Percentiles rank a stretch among this genome's conserved stretches.
Conservation (phyloP, 2,113 vertebrate species). For the Stomatorhinus ivindoensis region DNA sequence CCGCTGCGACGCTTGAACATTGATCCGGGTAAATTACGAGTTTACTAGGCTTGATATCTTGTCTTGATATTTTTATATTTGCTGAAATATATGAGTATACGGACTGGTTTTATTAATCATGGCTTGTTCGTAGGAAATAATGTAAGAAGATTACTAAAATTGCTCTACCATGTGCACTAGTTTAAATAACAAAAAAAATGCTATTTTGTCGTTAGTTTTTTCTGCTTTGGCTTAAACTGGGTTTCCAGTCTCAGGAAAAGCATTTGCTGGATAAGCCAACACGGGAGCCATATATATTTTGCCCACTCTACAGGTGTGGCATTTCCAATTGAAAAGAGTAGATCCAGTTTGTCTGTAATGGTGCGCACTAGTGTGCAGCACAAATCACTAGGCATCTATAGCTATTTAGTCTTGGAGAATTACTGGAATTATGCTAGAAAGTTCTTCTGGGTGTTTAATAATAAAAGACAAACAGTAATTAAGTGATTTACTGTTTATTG, state of each 20-base stretch:
- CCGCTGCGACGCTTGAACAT: slow-evolving; percentile 51
- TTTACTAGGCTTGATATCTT: background rate
- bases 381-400: background rate
- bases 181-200: background rate
- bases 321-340: background rate
- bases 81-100: background rate
- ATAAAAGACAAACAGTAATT: background rate
- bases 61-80: background rate
- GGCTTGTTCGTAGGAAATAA: background rate
- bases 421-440: background rate
- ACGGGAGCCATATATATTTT: background rate
- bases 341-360: background rate
- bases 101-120: background rate
- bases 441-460: background rate
- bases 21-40: slow-evolving; percentile 35
- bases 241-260: background rate
- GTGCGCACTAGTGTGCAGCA: background rate
- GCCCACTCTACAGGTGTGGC: background rate
- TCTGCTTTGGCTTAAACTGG: background rate
- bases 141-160: background rate
- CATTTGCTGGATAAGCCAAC: background rate
- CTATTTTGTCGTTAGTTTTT: background rate
- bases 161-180: background rate
- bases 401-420: background rate
- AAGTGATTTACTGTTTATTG: background rate